Percentiles rank a stretch among this genome's conserved stretches.
phyloP scores from a whole-genome alignment of 2,888 invertebrate genomes.

The Rugalucina vietnamica region DNA sequence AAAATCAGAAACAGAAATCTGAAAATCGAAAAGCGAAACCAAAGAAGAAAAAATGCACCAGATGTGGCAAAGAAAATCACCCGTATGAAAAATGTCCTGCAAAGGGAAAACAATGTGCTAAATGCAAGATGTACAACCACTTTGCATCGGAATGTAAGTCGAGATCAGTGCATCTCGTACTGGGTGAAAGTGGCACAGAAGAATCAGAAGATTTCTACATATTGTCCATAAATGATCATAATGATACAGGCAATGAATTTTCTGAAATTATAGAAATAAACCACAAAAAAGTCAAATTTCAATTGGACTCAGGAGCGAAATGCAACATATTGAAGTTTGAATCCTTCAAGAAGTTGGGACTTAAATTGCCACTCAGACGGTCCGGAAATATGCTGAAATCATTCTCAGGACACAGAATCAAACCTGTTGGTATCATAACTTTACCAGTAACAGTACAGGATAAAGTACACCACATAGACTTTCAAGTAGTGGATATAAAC shows the following conservation, averaged over 20 bases:
- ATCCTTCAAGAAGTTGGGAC: conserved; percentile 40
- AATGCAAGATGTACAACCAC: conserved; percentile 14
- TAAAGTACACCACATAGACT: not conserved
- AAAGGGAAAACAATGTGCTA: conserved; percentile 29
- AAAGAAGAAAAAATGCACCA: conserved; percentile 17
- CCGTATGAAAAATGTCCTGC: conserved; percentile 35
- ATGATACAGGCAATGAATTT: not conserved
- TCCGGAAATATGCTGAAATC: conserved; percentile 36
- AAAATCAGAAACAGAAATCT: not conserved
- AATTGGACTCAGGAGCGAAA: conserved; percentile 50
- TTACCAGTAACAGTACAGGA: conserved; percentile 21
- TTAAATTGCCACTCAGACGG: conserved; percentile 26
- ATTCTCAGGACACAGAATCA: conserved; percentile 43
- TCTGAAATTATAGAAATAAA: not conserved
- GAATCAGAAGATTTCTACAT: not conserved
- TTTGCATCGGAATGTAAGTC: not conserved
- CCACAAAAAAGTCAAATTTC: conserved; percentile 13
- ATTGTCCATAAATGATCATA: not conserved
- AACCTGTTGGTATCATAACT: conserved; percentile 24
- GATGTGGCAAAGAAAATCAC: conserved; percentile 14
- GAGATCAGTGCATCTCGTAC: not conserved
- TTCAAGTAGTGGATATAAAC: not conserved
- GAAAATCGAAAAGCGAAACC: not conserved
- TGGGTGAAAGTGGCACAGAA: not conserved
- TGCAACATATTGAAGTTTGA: conserved; percentile 41